Evolutionary conservation across 2,113 vertebrate genomes (phyloP).

Genomic region (Probosciger aterrimus): DNA sequence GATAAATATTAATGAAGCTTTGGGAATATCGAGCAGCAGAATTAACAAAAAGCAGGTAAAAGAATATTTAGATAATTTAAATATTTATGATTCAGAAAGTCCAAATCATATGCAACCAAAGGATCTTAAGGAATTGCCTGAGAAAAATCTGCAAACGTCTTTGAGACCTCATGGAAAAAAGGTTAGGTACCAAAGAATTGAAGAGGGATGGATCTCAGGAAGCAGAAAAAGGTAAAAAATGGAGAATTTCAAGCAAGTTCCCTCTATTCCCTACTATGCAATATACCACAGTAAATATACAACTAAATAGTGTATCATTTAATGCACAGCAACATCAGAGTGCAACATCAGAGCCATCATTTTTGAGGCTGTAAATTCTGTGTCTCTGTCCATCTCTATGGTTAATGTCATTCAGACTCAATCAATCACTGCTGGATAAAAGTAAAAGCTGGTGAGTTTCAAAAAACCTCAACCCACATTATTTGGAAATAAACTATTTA

Average conservation of each 20-base stretch:
- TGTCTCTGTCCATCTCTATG: neutral
- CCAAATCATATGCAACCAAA: slow-evolving; percentile 56
- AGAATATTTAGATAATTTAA: slow-evolving; percentile 74
- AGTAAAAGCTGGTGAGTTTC: neutral
- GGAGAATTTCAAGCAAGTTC: slow-evolving; percentile 35
- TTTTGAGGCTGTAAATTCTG: neutral
- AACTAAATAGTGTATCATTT: slow-evolving; percentile 45
- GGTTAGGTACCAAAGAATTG: slow-evolving; percentile 41
- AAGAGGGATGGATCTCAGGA: slow-evolving; percentile 48
- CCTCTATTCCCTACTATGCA: slow-evolving; percentile 24
- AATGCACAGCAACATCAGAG: slow-evolving; percentile 3
- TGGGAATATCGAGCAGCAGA: slow-evolving; percentile 70
- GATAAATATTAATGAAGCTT: slow-evolving; percentile 77
- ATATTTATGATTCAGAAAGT: slow-evolving; percentile 74
- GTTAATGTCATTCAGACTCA: neutral
- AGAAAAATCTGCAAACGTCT: slow-evolving; percentile 29
- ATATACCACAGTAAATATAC: slow-evolving; percentile 38
- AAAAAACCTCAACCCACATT: neutral
- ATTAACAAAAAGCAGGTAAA: slow-evolving; percentile 76
- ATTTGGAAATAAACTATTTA: neutral
- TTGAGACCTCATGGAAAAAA: slow-evolving; percentile 32
- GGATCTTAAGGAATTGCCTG: slow-evolving; percentile 35
- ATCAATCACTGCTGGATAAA: neutral
- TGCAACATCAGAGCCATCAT: neutral
- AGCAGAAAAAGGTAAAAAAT: slow-evolving; percentile 3